These are phyloP conservation scores for Acipenser oxyrinchus DNA, from an alignment of 2,797 vertebrate species.

Conservation along the genomic window DNA sequence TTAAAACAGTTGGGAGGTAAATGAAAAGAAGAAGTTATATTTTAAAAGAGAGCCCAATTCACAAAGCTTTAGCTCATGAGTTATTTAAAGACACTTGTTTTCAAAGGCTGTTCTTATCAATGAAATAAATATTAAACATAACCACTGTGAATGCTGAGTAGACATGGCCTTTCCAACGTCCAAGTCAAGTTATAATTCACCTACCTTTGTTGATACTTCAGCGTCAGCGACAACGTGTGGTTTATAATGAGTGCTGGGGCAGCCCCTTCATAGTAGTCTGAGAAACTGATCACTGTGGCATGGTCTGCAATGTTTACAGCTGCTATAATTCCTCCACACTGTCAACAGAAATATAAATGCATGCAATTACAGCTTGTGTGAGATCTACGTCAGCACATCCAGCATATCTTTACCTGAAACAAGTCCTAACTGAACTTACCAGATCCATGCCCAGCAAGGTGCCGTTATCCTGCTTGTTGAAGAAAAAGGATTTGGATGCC, in stretches of 20 bases:
- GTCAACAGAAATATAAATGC: conserved; percentile 6
- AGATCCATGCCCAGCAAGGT: conserved; percentile 75
- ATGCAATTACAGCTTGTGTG: too few species aligned
- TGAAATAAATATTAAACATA: too few species aligned
- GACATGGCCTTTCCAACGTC: too few species aligned
- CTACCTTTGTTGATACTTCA: conserved; percentile 81
- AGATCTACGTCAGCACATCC: neutral
- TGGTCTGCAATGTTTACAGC: conserved; percentile 78
- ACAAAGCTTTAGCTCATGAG: too few species aligned
- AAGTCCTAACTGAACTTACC: conserved; percentile 49
- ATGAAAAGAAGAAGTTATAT: neutral
- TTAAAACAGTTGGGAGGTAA: neutral
- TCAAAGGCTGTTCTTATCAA: too few species aligned
- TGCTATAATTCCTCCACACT: conserved; percentile 81
- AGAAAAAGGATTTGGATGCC: conserved; percentile 76
- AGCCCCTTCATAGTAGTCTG: conserved; percentile 82
- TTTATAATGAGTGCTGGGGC: conserved; percentile 87
- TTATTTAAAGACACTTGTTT: too few species aligned
- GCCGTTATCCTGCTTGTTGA: conserved; percentile 79
- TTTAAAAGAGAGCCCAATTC: neutral
- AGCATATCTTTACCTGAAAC: too few species aligned
- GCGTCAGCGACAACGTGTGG: conserved; percentile 65
- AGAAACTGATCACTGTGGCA: conserved; percentile 77
- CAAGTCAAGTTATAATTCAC: conserved; percentile 8
- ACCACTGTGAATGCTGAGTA: too few species aligned